These are phyloP conservation scores for Neomonachus schauinslandi DNA, from an alignment of 2,113 vertebrate species.

Conservation along the genomic window DNA sequence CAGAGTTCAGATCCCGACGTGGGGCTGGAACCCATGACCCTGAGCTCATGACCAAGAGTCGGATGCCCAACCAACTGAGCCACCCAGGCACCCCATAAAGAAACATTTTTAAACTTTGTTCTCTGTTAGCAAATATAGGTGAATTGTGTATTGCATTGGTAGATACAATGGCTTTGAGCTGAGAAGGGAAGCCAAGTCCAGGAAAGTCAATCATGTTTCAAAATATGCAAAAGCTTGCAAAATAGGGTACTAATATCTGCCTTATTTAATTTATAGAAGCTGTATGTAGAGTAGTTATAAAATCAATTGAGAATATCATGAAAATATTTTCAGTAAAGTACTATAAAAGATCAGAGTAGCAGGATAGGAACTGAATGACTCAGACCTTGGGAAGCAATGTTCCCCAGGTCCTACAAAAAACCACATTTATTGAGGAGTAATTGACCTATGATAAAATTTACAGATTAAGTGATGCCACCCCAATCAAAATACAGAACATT, in stretches of 20 bases:
- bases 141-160: background rate
- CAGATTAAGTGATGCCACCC: background rate
- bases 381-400: background rate
- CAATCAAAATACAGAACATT: background rate
- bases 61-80: background rate
- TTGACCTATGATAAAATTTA: background rate
- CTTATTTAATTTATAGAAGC: background rate
- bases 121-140: background rate
- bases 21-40: background rate
- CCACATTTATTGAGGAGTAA: background rate
- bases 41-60: background rate
- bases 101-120: background rate
- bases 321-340: background rate
- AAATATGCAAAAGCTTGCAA: background rate
- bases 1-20: accelerated
- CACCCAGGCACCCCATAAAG: background rate
- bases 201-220: background rate
- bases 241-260: background rate
- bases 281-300: background rate
- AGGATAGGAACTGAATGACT: background rate
- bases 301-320: background rate
- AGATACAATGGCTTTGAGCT: background rate
- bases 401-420: background rate
- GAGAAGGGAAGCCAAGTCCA: background rate
- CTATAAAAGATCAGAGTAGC: background rate